Base-by-base conservation (phyloP, 2,113 vertebrate genomes). In the Camelus dromedarius region DNA sequence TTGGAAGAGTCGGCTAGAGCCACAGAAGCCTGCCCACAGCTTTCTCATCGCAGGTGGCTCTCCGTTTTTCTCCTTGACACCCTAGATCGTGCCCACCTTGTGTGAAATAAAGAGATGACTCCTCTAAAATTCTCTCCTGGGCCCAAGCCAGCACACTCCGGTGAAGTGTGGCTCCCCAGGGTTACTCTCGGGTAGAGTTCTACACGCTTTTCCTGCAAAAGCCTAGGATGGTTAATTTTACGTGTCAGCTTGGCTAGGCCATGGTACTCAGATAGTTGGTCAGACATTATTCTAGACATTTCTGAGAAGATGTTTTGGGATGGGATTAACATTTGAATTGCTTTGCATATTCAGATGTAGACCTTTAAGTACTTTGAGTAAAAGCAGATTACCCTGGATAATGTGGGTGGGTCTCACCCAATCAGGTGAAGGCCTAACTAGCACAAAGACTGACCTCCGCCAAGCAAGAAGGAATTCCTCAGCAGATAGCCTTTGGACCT, bases 1-100 rank as follows among this genome's bases (percentile, higher is more conserved):
- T 4, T 5, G 32, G 10, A 48, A 14, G 16, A 62, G 32, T 52
- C 22, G 9, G 32, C 16, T 56, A 13, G 8, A 16, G n/a, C 14
- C 35, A 3, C 0, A 12, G 26, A 30, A 20, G 48, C 5, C 14
- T 3, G 8, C 15, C 26, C 32, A 35, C 50, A 15, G 30, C 19
- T 1, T 79, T 67, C 75, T 38, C n/a, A 11, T 22, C 75, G 42
- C 24, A 5, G 26, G 18, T 0, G 20, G 35, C 75, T 24, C 26
- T 42, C 16, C 48, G 1, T 19, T 42, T 18, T 38, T 7, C 35
- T 2, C 30, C 38, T 32, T 15, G 30, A 54, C 11, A 20, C 9
- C 12, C 28, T 28, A 8, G 15, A 9, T 30, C 62, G 35, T 48
- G 26, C 16, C n/a, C 35, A 54, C n/a, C 42, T 60, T n/a, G 56